Evolutionary conservation across 64 coral and sea anemone genomes (phyloP), one percentile per base, ranked within the genome.

Genomic region (Trachythela sp.): DNA sequence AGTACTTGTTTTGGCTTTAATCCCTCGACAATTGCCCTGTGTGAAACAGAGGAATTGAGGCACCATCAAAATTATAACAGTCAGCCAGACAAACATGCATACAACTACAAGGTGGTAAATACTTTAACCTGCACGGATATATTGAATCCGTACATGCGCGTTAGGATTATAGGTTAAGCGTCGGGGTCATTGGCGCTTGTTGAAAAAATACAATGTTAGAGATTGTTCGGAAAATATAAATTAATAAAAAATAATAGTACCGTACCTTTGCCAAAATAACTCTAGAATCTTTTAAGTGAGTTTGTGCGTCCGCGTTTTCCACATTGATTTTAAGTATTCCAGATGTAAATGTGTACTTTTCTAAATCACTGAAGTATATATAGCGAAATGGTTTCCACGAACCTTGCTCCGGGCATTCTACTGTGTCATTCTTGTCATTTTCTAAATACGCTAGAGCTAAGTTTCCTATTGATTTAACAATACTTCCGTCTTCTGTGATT

Each of bases 401-500:
- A n/a, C n/a, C n/a, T n/a, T n/a, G n/a, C 15, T 68, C 5, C 30
- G 20, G 59, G 18, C 59, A 68, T 68, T 68, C 15, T 4, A 31
- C 5, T n/a, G 59, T n/a, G 30, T n/a, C 59, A 7, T 14, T 22
- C 20, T 6, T 68, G 15, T 68, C 30, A n/a, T 71, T 45, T 8
- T 50, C 40, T 33, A 8, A 43, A 43, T 45, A 91, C 14, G 83
- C 90, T 86, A 91, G 34, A n/a, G 83, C 84, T 31, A 91, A 31
- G 11, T 64, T 91, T 71, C 90, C 90, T 17, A 91, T 30, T 45
- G 54, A 91, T 31, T 64, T 37, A 51, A 84, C 49, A 77, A 29
- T 39, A 77, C 13, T 22, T 52, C 90, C 90, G 5, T 87, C 70
- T 9, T 87, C 85, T 4, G 29, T 39, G 39, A 75, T 91, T 0